Evolutionary conservation across 2,888 invertebrate genomes (phyloP).

Genomic region (Drosophila borealis): DNA sequence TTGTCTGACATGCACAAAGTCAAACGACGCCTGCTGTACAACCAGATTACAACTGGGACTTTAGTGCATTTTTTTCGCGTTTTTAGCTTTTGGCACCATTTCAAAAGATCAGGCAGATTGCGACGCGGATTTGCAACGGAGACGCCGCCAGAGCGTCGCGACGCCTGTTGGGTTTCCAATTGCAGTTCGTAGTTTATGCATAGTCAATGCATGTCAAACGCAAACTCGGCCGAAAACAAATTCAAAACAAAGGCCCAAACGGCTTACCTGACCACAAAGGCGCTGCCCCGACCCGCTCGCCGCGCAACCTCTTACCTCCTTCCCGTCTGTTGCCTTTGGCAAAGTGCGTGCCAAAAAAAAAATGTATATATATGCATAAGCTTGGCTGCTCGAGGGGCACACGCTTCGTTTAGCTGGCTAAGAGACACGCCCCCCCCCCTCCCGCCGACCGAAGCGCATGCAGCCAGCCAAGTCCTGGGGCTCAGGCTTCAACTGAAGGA

Average conservation of each 20-base stretch:
- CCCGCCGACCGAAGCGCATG: conserved; percentile 27
- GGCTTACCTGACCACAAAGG: conserved; percentile 70
- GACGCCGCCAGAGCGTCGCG: conserved; percentile 62
- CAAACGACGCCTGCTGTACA: conserved; percentile 41
- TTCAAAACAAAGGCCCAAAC: conserved; percentile 62
- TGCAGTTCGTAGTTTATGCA: conserved; percentile 49
- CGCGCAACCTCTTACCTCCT: neutral
- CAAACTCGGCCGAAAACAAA: conserved; percentile 52
- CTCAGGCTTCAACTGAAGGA: conserved; percentile 9
- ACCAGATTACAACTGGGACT: conserved; percentile 45
- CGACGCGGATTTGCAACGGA: conserved; percentile 52
- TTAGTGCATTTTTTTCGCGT: conserved; percentile 25
- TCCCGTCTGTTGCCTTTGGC: neutral
- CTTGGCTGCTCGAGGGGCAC: conserved; percentile 34
- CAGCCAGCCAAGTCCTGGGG: conserved; percentile 27
- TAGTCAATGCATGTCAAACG: conserved; percentile 78
- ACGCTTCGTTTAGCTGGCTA: conserved; percentile 51
- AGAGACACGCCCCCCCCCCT: conserved; percentile 56
- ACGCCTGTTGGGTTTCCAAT: conserved; percentile 33
- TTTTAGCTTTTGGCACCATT: conserved; percentile 45
- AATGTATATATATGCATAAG: conserved; percentile 57
- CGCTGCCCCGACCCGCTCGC: conserved; percentile 1
- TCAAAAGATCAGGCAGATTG: conserved; percentile 73
- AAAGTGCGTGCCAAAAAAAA: conserved; percentile 70
- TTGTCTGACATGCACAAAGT: conserved; percentile 69